Evolutionary conservation across 2,888 invertebrate genomes (phyloP), one percentile per base, ranked within the genome.

Genomic region (Nowickia ferox): DNA sequence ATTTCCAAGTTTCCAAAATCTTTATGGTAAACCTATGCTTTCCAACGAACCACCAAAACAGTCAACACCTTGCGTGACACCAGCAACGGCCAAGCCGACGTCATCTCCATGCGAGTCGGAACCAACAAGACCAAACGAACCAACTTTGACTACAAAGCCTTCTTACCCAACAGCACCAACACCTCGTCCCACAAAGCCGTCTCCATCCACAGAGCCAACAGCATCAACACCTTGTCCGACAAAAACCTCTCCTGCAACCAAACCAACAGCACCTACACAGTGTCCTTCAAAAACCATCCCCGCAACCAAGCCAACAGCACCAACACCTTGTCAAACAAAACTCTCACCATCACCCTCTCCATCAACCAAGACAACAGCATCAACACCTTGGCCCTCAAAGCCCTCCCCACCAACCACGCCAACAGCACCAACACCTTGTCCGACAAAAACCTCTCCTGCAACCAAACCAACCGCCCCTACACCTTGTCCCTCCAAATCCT

Each of bases 191-290:
- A 30, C 65, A n/a, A 51, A 10, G 1, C 44, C 65, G 1, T 3
- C 65, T 4, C 19, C 72, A 51, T 1, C 63, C n/a, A 19, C 48
- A 15, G 4, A 38, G 4, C 40, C 72, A 22, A 40, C 51, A 15
- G 4, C n/a, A 5, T 44, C 72, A 15, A 57, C 65, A 13, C 55
- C 80, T 19, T 51, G 55, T 15, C 4, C n/a, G 9, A 53, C 72
- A 17, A 11, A 53, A 30, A 3, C 63, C 15, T 30, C 44, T 8
- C 1, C 42, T 10, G n/a, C 53, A 11, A n/a, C 17, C 11, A 15
- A 30, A 4, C 30, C 30, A 30, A 30, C 30, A 30, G 30, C 30
- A 30, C 30, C 30, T 30, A 6, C 1, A n/a, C n/a, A n/a, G n/a
- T n/a, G n/a, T n/a, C 13, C 42, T 42, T 13, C 17, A 2, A 30